Evolutionary conservation across 2,113 vertebrate genomes (phyloP).

Genomic region (Erythrocercus mccallii): DNA sequence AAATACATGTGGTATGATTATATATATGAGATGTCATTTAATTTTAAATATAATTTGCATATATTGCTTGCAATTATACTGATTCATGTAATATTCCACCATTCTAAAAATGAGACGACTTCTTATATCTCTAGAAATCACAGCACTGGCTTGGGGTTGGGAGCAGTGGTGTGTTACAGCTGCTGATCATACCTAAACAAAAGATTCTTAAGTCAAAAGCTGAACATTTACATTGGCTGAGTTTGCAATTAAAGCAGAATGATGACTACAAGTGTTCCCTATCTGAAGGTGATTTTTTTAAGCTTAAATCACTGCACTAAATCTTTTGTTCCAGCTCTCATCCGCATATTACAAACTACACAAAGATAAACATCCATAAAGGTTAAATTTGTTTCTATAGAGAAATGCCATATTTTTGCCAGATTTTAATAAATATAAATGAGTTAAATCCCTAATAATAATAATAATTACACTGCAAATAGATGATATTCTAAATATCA

Average conservation of each 20-base stretch:
- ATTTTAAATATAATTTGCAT: neutral
- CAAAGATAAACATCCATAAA: neutral
- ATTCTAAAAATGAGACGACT: neutral
- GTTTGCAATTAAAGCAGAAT: neutral
- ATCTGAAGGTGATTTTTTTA: neutral
- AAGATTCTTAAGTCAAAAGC: neutral
- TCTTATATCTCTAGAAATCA: neutral
- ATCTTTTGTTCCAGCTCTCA: neutral
- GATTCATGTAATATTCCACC: neutral
- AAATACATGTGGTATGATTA: neutral
- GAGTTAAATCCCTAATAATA: neutral
- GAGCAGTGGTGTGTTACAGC: neutral
- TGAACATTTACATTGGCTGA: neutral
- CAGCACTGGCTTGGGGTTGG: neutral
- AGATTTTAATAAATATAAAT: neutral
- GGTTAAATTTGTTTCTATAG: neutral
- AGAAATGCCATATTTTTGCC: neutral
- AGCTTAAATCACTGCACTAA: neutral
- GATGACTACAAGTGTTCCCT: neutral
- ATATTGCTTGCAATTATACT: neutral
- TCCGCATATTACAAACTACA: neutral
- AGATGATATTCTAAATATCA: neutral
- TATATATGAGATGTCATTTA: neutral
- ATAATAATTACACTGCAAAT: neutral
- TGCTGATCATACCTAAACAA: neutral